Percentiles rank a stretch among this genome's conserved stretches.
Evolutionary conservation across 1,140 invertebrate genomes (phyloP).

Genomic region (Lutraria rhynchaena): DNA sequence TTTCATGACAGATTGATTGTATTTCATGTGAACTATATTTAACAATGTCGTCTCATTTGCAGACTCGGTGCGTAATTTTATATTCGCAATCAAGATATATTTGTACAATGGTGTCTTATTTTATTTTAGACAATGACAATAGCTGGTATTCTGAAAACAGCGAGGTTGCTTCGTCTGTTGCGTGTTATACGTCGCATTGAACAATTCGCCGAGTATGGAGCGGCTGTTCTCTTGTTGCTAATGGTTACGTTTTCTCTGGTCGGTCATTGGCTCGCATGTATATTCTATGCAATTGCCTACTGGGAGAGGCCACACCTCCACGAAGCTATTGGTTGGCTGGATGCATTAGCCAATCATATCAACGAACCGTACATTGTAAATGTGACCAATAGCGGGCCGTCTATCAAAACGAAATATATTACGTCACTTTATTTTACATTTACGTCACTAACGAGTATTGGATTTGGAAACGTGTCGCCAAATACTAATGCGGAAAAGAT

Average conservation of each 20-base stretch:
- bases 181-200: constrained; percentile 98
- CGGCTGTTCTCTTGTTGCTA: constrained; percentile 96
- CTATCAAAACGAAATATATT: constrained; percentile 87
- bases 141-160: constrained; percentile 98
- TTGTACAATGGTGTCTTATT: not conserved
- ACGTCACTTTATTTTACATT: constrained; percentile 92
- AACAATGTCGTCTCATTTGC: not conserved
- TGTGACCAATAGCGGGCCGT: constrained; percentile 80
- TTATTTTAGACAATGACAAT: constrained; percentile 95
- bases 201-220: constrained; percentile 99
- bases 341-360: constrained; percentile 88
- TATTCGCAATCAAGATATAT: not conserved
- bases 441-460: constrained; percentile 97
- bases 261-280: constrained; percentile 99
- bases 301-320: constrained; percentile 78
- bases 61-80: not conserved
- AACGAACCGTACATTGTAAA: constrained; percentile 79
- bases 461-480: constrained; percentile 98
- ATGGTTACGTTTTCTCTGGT: constrained; percentile 99
- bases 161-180: constrained; percentile 95
- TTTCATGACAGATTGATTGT: too few relatives aligned
- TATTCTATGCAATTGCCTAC: constrained; percentile 88
- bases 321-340: constrained; percentile 83
- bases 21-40: not conserved
- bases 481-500: constrained; percentile 96